Evolutionary conservation across 2,113 vertebrate species (phyloP).

Genomic region (Struthio camelus): DNA sequence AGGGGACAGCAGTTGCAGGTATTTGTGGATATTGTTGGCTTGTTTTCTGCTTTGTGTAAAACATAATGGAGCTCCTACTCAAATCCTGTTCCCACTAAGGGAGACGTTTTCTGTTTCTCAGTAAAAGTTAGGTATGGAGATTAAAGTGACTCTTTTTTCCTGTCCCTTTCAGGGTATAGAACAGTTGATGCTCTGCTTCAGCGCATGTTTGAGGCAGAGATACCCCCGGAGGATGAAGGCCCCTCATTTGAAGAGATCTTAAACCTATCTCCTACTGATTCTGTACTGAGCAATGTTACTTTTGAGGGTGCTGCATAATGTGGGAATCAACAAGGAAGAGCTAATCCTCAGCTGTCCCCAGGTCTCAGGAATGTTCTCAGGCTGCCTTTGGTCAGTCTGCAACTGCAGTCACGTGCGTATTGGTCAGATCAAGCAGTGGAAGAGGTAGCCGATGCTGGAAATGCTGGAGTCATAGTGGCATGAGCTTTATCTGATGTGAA

Average conservation of each 20-base stretch:
- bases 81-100: too few species aligned
- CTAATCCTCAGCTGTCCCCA: neutral
- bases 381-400: neutral
- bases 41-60: neutral
- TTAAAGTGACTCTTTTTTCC: neutral
- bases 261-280: slow-evolving; percentile 45
- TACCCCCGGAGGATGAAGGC: slow-evolving; percentile 81
- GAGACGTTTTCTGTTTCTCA: too few species aligned
- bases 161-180: slow-evolving; percentile 79
- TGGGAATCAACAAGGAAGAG: neutral
- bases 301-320: slow-evolving; percentile 39
- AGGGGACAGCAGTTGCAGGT: neutral
- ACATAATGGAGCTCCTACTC: too few species aligned
- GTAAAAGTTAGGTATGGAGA: neutral
- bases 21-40: neutral
- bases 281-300: slow-evolving; percentile 67
- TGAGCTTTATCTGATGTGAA: neutral
- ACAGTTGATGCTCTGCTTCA: slow-evolving; percentile 91
- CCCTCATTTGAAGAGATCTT: slow-evolving; percentile 77
- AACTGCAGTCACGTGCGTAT: rapidly evolving
- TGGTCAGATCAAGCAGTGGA: rapidly evolving
- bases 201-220: slow-evolving; percentile 92
- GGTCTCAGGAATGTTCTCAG: rapidly evolving
- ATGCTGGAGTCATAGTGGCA: rapidly evolving
- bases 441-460: neutral